Conservation (phyloP, 2,888 invertebrate species). For the Caenorhabditis japonica region DNA sequence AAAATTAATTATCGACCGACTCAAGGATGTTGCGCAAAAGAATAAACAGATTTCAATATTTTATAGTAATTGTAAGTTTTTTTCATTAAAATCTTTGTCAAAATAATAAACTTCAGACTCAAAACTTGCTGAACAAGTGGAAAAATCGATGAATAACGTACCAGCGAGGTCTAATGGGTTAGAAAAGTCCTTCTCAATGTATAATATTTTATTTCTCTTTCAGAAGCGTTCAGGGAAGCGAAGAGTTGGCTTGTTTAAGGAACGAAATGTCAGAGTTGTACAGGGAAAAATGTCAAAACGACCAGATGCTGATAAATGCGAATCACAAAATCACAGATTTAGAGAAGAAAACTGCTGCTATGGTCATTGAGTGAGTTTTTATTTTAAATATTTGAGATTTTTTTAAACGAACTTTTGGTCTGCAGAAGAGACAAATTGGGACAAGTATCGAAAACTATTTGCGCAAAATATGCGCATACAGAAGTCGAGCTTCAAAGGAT, state of each 20-base stretch:
- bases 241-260: slow-evolving; percentile 47
- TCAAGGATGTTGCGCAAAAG: slow-evolving; percentile 21
- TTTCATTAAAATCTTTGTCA: background rate
- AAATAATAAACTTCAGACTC: slow-evolving; percentile 7
- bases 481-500: slow-evolving; percentile 48
- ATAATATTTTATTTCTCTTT: background rate
- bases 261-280: slow-evolving; percentile 63
- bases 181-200: too few species aligned
- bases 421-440: slow-evolving; percentile 53
- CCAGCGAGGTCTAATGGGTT: background rate
- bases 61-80: slow-evolving; percentile 40
- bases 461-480: slow-evolving; percentile 44
- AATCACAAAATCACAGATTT: slow-evolving; percentile 27
- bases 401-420: background rate
- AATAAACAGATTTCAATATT: slow-evolving; percentile 12
- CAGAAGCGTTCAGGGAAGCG: slow-evolving; percentile 15
- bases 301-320: slow-evolving; percentile 56
- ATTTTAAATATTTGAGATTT: background rate
- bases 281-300: slow-evolving; percentile 68
- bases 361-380: slow-evolving; percentile 36
- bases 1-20: slow-evolving; percentile 25
- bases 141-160: slow-evolving; percentile 1
- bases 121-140: slow-evolving; percentile 17
- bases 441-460: slow-evolving; percentile 15
- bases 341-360: slow-evolving; percentile 18